Evolutionary conservation across 2,113 vertebrate species (phyloP).

Genomic region (Phocoena phocoena): DNA sequence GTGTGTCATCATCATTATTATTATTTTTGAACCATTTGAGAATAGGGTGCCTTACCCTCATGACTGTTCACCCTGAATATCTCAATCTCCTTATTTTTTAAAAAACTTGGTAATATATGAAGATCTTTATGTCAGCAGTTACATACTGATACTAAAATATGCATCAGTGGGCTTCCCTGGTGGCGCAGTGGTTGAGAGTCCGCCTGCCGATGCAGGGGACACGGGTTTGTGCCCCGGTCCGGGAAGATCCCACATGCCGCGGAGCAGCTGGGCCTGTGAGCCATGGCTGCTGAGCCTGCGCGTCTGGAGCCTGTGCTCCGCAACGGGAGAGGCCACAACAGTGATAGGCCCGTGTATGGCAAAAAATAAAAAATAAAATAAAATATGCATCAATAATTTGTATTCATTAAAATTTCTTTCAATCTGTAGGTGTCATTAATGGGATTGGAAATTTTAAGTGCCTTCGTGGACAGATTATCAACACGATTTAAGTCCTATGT

Average conservation of each 20-base stretch:
- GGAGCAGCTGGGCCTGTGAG: too few species aligned
- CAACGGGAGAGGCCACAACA: too few species aligned
- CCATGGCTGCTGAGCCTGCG: too few species aligned
- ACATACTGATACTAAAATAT: background rate
- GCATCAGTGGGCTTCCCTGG: background rate
- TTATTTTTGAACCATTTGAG: background rate
- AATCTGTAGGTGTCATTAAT: conserved; percentile 91
- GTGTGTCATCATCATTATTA: background rate
- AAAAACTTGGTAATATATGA: background rate
- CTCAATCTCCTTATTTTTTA: background rate
- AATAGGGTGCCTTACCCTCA: background rate
- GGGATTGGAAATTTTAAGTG: conserved; percentile 93
- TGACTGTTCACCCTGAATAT: background rate
- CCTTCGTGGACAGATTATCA: conserved; percentile 91
- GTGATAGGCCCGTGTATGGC: too few species aligned
- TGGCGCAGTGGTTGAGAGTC: too few species aligned
- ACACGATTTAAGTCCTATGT: conserved; percentile 93
- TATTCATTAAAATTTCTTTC: conserved; percentile 65
- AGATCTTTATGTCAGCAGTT: conserved; percentile 33
- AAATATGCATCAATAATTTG: conserved; percentile 2
- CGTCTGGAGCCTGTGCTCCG: too few species aligned
- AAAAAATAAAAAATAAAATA: background rate
- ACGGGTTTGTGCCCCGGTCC: too few species aligned
- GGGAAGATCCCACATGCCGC: too few species aligned
- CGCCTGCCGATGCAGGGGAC: too few species aligned